A percentile compares a stretch with the other conserved stretches of the same genome.
Conservation (phyloP, 2,797 vertebrate species). For the Zenarchopterus dispar region DNA sequence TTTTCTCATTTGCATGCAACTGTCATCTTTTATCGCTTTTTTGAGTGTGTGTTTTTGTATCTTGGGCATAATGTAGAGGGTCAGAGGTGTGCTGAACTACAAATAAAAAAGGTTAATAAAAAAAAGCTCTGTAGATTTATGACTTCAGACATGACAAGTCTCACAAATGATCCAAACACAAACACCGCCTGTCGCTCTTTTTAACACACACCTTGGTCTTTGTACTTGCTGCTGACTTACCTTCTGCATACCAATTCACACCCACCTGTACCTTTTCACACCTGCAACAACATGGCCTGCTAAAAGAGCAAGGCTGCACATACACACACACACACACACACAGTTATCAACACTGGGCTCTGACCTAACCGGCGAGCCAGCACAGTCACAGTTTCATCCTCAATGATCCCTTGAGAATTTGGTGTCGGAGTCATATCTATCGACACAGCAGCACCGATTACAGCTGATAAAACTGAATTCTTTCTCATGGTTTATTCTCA, state of each 20-base stretch:
- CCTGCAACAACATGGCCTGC: conserved; percentile 42
- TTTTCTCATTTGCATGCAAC: conserved; percentile 43
- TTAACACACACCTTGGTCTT: conserved; percentile 22
- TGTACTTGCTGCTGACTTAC: conserved; percentile 49
- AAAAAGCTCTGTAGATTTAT: conserved; percentile 63
- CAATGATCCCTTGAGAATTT: conserved; percentile 58
- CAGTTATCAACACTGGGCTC: conserved; percentile 5
- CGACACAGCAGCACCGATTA: conserved; percentile 64
- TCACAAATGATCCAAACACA: conserved; percentile 44
- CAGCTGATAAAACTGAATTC: conserved; percentile 56
- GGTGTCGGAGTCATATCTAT: conserved; percentile 61
- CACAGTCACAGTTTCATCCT: conserved; percentile 36
- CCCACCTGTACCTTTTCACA: conserved; percentile 50
- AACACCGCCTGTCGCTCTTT: conserved; percentile 12
- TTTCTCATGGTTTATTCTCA: conserved; percentile 61
- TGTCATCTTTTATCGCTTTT: conserved; percentile 33
- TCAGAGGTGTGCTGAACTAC: conserved; percentile 51
- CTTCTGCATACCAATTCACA: conserved; percentile 55
- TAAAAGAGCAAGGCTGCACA: conserved; percentile 11
- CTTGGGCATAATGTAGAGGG: conserved; percentile 44
- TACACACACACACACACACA: too few relatives aligned
- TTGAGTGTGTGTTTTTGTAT: conserved; percentile 16
- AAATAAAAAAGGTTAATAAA: conserved; percentile 53
- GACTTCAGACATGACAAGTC: conserved; percentile 63
- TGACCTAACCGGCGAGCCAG: conserved; percentile 12